phyloP scores from a whole-genome alignment of 2,888 invertebrate genomes.

The Andricus curvator region DNA sequence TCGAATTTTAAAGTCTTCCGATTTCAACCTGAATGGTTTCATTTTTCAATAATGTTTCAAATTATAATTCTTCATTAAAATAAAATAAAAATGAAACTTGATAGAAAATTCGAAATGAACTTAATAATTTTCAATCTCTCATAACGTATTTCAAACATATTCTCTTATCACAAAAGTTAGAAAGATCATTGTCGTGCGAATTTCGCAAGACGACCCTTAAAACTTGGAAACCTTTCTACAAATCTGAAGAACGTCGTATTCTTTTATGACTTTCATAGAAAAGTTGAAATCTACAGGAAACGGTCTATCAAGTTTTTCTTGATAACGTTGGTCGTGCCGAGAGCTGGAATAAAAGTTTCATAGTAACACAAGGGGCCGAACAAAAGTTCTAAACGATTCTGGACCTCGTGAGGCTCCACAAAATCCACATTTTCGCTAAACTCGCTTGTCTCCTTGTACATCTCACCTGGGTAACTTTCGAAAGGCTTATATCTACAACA shows the following conservation, averaged over 20 bases:
- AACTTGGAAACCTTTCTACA: slow-evolving; percentile 33
- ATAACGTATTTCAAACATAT: neutral
- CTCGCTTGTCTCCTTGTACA: slow-evolving; percentile 45
- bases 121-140: neutral
- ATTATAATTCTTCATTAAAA: no score
- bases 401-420: slow-evolving; percentile 10
- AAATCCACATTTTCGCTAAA: slow-evolving; percentile 42
- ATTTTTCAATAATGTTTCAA: no score
- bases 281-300: slow-evolving; percentile 39
- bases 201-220: slow-evolving; percentile 30
- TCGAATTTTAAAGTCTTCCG: no score
- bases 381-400: slow-evolving; percentile 37
- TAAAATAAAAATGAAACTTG: no score
- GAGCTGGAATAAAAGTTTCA: slow-evolving; percentile 30
- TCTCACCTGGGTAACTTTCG: slow-evolving; percentile 51
- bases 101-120: no score
- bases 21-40: no score
- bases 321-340: slow-evolving; percentile 23
- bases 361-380: slow-evolving; percentile 15
- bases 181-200: neutral
- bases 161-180: neutral
- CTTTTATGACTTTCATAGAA: slow-evolving; percentile 27
- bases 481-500: slow-evolving; percentile 48
- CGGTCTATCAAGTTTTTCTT: slow-evolving; percentile 33
- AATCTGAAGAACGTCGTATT: slow-evolving; percentile 26